These are phyloP conservation scores for Lutraria lutraria DNA, from an alignment of 2,888 invertebrate species.

Conservation along the genomic window DNA sequence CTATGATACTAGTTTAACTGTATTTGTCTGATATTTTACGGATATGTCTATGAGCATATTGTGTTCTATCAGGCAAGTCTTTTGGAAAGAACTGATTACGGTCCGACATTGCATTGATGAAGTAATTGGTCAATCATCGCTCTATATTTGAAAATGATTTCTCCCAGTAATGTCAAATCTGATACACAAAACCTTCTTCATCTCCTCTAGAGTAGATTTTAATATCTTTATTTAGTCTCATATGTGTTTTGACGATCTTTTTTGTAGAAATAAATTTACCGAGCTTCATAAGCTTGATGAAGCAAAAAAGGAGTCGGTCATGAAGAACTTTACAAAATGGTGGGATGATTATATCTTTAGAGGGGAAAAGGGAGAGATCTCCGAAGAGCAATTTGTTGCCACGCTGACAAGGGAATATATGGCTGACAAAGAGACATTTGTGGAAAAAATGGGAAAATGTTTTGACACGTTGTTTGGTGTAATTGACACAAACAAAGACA, in stretches of 20 bases:
- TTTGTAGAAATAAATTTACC: slow-evolving; percentile 64
- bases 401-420: slow-evolving; percentile 39
- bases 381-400: slow-evolving; percentile 59
- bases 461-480: slow-evolving; percentile 66
- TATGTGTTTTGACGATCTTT: not conserved
- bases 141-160: too few species aligned
- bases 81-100: too few species aligned
- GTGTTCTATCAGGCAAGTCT: too few species aligned
- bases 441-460: slow-evolving; percentile 52
- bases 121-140: too few species aligned
- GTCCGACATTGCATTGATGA: too few species aligned
- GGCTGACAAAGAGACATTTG: slow-evolving; percentile 56
- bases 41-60: too few species aligned
- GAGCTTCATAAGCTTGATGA: slow-evolving; percentile 63
- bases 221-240: not conserved
- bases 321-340: slow-evolving; percentile 61
- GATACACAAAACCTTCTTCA: too few species aligned
- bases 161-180: too few species aligned
- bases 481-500: slow-evolving; percentile 66
- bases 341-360: slow-evolving; percentile 65
- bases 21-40: too few species aligned
- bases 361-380: slow-evolving; percentile 50
- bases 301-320: slow-evolving; percentile 58
- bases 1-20: too few species aligned
- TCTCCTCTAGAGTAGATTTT: too few species aligned